Conservation (phyloP, 1,140 invertebrate species). For the Drosophila funebris region DNA sequence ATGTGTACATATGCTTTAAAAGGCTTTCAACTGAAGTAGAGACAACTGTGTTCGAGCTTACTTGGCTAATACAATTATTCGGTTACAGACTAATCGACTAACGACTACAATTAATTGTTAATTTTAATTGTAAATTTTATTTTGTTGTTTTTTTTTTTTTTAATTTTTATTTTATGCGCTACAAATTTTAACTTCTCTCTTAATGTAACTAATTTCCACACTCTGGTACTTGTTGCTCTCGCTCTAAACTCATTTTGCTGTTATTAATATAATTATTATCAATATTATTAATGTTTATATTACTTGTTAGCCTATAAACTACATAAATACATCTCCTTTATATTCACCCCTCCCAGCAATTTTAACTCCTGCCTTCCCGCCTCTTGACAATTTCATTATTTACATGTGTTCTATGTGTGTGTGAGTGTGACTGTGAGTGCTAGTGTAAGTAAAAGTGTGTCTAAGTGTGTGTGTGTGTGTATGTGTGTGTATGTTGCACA, state of each 20-base stretch:
- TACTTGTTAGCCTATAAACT: conserved; percentile 20
- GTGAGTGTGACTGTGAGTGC: background rate
- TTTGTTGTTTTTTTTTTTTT: no score
- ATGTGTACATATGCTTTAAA: conserved; percentile 5
- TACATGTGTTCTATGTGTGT: conserved; percentile 9
- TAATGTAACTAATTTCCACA: conserved; percentile 19
- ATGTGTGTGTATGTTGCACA: background rate
- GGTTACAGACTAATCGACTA: conserved; percentile 19
- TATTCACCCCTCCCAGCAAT: background rate
- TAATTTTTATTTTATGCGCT: conserved; percentile 14
- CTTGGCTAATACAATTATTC: conserved; percentile 35
- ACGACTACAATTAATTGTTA: conserved; percentile 17
- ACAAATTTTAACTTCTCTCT: conserved; percentile 10
- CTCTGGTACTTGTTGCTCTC: conserved; percentile 19
- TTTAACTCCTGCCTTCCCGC: background rate
- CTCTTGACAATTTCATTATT: conserved; percentile 14
- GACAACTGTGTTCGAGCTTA: conserved; percentile 7
- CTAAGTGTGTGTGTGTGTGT: conserved; percentile 4
- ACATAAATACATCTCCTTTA: conserved; percentile 42
- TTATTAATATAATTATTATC: background rate
- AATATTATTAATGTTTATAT: background rate
- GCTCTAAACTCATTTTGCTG: background rate
- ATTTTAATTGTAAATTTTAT: conserved; percentile 16
- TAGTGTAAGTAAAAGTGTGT: background rate
- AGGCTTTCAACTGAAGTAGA: conserved; percentile 5